Percentiles rank a stretch among this genome's conserved stretches.
phyloP scores from a whole-genome alignment of 2,113 vertebrate genomes.

The Aviceda subcristata region DNA sequence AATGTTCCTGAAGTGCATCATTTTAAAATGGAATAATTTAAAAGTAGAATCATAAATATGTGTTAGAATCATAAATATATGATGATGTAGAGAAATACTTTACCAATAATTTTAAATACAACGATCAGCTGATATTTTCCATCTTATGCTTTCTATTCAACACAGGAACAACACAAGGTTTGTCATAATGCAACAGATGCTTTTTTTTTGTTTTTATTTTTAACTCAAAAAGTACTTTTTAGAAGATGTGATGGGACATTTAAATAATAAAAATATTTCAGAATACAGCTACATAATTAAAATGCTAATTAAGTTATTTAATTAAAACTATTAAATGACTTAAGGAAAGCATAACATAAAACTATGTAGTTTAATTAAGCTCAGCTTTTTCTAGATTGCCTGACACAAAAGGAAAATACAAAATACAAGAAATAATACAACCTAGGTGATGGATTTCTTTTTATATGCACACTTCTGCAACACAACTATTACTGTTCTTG shows the following conservation, averaged over 20 bases:
- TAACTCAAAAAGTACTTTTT: neutral
- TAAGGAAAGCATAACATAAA: neutral
- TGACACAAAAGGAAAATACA: neutral
- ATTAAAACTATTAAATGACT: neutral
- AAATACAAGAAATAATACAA: neutral
- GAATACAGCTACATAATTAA: neutral
- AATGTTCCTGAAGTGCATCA: neutral
- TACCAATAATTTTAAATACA: neutral
- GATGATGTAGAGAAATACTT: neutral
- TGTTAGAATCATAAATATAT: neutral
- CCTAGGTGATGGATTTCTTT: neutral
- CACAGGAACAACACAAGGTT: neutral
- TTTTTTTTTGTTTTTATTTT: neutral
- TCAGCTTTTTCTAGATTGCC: neutral
- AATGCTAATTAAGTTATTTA: neutral
- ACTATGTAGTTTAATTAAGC: neutral
- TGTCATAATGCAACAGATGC: neutral
- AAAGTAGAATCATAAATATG: neutral
- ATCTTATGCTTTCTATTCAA: neutral
- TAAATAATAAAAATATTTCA: neutral
- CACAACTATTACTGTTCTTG: neutral
- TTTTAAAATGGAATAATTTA: neutral
- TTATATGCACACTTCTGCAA: neutral
- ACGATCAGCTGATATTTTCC: neutral
- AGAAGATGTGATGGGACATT: neutral